phyloP scores from a whole-genome alignment of 2,888 invertebrate species.

The Agrotis puta region DNA sequence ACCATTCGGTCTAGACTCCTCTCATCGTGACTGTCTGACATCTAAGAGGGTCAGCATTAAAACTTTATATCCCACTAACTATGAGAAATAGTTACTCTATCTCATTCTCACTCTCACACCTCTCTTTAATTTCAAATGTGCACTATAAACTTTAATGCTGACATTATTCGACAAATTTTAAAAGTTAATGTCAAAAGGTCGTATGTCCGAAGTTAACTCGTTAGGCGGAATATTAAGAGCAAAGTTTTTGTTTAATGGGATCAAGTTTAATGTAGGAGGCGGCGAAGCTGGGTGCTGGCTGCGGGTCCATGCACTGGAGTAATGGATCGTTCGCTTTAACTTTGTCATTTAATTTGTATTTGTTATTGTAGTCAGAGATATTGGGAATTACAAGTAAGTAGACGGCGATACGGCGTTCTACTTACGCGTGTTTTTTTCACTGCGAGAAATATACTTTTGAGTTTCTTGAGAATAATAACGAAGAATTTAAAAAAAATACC shows the following conservation, averaged over 20 bases:
- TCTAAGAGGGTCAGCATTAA: constrained; percentile 31
- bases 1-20: constrained; percentile 19
- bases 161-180: constrained; percentile 66
- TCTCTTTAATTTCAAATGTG: constrained; percentile 53
- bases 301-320: constrained; percentile 51
- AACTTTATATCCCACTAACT: constrained; percentile 41
- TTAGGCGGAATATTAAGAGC: constrained; percentile 84
- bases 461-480: background rate
- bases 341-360: constrained; percentile 54
- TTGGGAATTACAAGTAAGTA: background rate
- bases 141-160: constrained; percentile 59
- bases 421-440: background rate
- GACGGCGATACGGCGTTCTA: too few relatives aligned
- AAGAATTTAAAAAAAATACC: too few relatives aligned
- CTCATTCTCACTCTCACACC: constrained; percentile 48
- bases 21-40: constrained; percentile 7
- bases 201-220: constrained; percentile 81
- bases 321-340: constrained; percentile 51
- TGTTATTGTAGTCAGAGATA: constrained; percentile 20
- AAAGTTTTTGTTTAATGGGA: constrained; percentile 85
- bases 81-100: constrained; percentile 48
- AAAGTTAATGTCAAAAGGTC: constrained; percentile 77
- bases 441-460: background rate
- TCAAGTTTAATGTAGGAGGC: constrained; percentile 76
- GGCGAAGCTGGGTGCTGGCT: constrained; percentile 66